Evolutionary conservation across 2,888 invertebrate species (phyloP).

Genomic region (Petrolisthes manimaculis): DNA sequence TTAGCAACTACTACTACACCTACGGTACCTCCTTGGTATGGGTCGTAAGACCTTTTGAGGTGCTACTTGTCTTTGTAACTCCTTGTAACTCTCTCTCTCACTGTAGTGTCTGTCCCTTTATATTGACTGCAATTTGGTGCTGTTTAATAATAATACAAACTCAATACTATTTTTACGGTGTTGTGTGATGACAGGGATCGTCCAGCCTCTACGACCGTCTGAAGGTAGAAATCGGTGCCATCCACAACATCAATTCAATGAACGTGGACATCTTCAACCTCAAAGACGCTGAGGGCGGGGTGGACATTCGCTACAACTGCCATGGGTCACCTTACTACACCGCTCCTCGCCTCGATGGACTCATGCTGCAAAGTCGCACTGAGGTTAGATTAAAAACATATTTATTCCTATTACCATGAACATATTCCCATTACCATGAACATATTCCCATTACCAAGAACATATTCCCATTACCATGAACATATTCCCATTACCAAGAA

Average conservation of each 20-base stretch:
- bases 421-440: too few species aligned
- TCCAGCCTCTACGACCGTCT: slow-evolving; percentile 53
- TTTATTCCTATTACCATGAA: too few species aligned
- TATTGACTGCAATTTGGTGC: too few species aligned
- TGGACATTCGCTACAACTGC: slow-evolving; percentile 59
- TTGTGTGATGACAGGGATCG: not conserved
- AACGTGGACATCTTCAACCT: slow-evolving; percentile 63
- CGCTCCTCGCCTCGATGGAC: slow-evolving; percentile 52
- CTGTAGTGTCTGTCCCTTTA: not conserved
- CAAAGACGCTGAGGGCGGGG: slow-evolving; percentile 46
- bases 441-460: too few species aligned
- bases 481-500: too few species aligned
- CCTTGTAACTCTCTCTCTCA: too few species aligned
- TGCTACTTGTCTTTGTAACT: too few species aligned
- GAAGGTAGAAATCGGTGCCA: slow-evolving; percentile 31
- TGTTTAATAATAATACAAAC: not conserved
- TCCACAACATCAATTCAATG: slow-evolving; percentile 37
- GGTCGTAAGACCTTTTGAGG: too few species aligned
- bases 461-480: too few species aligned
- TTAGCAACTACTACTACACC: too few species aligned
- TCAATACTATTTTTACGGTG: not conserved
- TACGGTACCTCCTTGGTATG: too few species aligned
- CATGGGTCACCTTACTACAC: slow-evolving; percentile 60
- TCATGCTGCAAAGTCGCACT: slow-evolving; percentile 34
- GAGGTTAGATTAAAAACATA: slow-evolving; percentile 22